Evolutionary conservation across 2,113 vertebrate species (phyloP).

Genomic region (Pelecanus crispus): DNA sequence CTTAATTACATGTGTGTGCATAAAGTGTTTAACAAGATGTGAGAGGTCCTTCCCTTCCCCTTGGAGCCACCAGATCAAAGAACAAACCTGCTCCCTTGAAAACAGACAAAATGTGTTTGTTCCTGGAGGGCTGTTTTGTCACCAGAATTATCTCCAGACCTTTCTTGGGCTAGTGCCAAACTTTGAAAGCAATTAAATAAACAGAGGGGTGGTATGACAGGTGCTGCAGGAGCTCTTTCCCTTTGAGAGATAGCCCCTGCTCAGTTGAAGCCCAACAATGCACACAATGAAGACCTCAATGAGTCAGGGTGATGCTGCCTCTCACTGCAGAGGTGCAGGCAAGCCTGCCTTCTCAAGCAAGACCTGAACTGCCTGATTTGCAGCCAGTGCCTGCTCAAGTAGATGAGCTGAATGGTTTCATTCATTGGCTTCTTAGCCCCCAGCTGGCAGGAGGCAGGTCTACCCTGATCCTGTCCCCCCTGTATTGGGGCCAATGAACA

Average conservation of each 20-base stretch:
- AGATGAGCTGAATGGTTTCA: not conserved
- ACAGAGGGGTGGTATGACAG: not conserved
- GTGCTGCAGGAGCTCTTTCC: not conserved
- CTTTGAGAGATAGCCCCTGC: not conserved
- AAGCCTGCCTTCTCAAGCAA: not conserved
- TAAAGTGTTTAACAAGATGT: not conserved
- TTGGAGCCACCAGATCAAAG: not conserved
- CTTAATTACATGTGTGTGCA: constrained; percentile 42
- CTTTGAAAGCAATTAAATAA: not conserved
- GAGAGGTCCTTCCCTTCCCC: not conserved
- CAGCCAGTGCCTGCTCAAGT: not conserved
- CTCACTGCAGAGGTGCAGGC: not conserved
- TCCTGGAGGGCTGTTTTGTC: not conserved
- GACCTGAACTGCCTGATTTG: not conserved
- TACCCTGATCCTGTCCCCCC: not conserved
- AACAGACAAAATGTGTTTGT: not conserved
- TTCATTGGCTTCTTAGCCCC: not conserved
- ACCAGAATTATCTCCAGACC: not conserved
- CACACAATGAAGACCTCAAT: rapidly evolving
- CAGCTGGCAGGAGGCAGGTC: not conserved
- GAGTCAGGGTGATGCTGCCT: rapidly evolving
- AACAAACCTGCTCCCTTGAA: not conserved
- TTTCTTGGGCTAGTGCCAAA: not conserved
- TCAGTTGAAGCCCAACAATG: not conserved
- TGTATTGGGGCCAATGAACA: not conserved